Percentiles rank a stretch among this genome's conserved stretches.
Evolutionary conservation across 1,140 invertebrate species (phyloP).

Genomic region (Chironomus tepperi): DNA sequence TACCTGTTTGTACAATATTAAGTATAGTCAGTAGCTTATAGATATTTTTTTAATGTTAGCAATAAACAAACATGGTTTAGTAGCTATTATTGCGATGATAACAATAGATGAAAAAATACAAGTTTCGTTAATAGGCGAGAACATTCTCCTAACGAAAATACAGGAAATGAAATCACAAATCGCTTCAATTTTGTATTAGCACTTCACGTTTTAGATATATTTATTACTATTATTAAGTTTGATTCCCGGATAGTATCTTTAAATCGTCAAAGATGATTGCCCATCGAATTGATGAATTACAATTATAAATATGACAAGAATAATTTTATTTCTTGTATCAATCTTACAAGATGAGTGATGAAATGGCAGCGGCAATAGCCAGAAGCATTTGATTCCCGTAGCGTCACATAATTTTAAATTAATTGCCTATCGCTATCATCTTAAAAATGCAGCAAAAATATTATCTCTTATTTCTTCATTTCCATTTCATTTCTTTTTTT

Average conservation of each 20-base stretch:
- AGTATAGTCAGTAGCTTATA: background rate
- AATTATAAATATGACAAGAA: conserved; percentile 5
- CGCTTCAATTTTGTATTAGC: conserved; percentile 5
- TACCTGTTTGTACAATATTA: background rate
- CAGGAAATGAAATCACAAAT: background rate
- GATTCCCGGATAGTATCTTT: too few species aligned
- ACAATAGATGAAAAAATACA: background rate
- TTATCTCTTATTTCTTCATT: background rate
- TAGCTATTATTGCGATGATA: conserved; percentile 3
- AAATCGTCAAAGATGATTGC: background rate
- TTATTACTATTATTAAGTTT: too few species aligned
- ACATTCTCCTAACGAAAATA: background rate
- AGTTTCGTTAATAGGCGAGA: background rate
- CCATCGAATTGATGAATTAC: background rate
- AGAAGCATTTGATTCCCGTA: background rate
- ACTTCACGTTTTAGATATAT: too few species aligned
- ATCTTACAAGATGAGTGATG: background rate
- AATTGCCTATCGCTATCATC: conserved; percentile 5
- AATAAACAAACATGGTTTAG: conserved; percentile 9
- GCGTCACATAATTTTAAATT: background rate
- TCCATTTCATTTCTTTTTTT: background rate
- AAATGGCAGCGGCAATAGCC: background rate
- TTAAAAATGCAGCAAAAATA: background rate
- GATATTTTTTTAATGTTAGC: background rate
- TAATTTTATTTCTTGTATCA: background rate